Evolutionary conservation across 2,888 invertebrate genomes (phyloP).

Genomic region (Listrodromus nycthemerus): DNA sequence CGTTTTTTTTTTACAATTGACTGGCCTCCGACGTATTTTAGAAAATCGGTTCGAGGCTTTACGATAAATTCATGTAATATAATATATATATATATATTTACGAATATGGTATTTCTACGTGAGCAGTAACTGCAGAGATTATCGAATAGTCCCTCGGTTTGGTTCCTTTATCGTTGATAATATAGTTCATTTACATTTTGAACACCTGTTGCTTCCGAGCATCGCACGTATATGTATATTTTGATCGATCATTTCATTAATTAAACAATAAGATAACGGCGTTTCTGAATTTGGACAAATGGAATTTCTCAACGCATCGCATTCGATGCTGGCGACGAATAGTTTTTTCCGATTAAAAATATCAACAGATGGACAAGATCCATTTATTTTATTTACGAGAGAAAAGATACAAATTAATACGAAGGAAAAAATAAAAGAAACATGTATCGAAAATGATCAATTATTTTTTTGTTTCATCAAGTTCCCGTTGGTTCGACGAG

Average conservation of each 20-base stretch:
- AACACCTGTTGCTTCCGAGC: constrained; percentile 11
- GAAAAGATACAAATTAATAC: constrained; percentile 44
- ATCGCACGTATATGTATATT: constrained; percentile 18
- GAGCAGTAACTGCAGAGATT: constrained; percentile 43
- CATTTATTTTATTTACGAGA: constrained; percentile 39
- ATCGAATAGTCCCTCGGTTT: constrained; percentile 52
- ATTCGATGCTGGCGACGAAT: constrained; percentile 37
- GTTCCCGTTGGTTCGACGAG: constrained; percentile 80
- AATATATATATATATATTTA: constrained; percentile 37
- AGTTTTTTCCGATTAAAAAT: constrained; percentile 40
- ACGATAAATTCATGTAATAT: constrained; percentile 59
- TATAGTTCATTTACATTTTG: constrained; percentile 29
- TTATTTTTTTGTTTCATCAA: constrained; percentile 44
- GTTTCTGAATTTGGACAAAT: constrained; percentile 56
- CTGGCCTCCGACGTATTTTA: constrained; percentile 33
- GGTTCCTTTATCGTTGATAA: constrained; percentile 46
- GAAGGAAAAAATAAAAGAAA: constrained; percentile 27
- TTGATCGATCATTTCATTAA: constrained; percentile 26
- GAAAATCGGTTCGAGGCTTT: constrained; percentile 38
- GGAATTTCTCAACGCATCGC: constrained; percentile 51
- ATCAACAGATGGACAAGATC: constrained; percentile 35
- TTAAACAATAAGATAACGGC: constrained; percentile 16
- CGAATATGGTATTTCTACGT: constrained; percentile 41
- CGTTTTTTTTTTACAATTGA: constrained; percentile 36
- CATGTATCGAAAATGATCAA: neutral